A percentile compares a stretch with the other conserved stretches of the same genome.
phyloP scores from a whole-genome alignment of 2,113 vertebrate species.

The Lycaon pictus region DNA sequence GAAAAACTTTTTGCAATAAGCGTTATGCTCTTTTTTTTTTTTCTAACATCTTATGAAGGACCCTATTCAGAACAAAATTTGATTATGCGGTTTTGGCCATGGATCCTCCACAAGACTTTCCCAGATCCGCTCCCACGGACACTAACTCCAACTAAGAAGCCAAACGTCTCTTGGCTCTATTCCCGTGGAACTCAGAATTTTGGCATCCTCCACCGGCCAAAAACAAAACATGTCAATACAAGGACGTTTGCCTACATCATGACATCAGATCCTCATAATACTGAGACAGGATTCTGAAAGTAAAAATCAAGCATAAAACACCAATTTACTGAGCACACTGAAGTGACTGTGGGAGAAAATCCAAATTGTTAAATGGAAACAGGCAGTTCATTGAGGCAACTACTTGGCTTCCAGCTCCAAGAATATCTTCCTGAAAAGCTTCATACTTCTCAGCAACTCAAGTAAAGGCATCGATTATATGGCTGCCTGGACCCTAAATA shows the following conservation, averaged over 20 bases:
- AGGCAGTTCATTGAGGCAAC: slow-evolving; percentile 53
- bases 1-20: slow-evolving; percentile 74
- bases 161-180: slow-evolving; percentile 83
- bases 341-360: slow-evolving; percentile 60
- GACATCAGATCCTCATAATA: slow-evolving; percentile 45
- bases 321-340: slow-evolving; percentile 7
- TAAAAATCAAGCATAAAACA: slow-evolving; percentile 59
- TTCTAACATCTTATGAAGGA: slow-evolving; percentile 69
- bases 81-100: slow-evolving; percentile 85
- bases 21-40: background rate
- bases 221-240: slow-evolving; percentile 73
- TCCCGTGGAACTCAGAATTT: slow-evolving; percentile 81
- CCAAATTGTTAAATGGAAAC: slow-evolving; percentile 59
- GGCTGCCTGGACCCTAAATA: background rate
- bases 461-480: background rate
- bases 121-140: slow-evolving; percentile 86
- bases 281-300: slow-evolving; percentile 60
- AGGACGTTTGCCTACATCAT: slow-evolving; percentile 53
- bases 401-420: slow-evolving; percentile 4
- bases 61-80: slow-evolving; percentile 84
- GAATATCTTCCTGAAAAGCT: slow-evolving; percentile 70
- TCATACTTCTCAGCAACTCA: slow-evolving; percentile 56
- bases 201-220: slow-evolving; percentile 81
- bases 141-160: slow-evolving; percentile 80
- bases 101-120: slow-evolving; percentile 78